Conservation (phyloP, 2,888 invertebrate genomes). For the Suillia variegata region DNA sequence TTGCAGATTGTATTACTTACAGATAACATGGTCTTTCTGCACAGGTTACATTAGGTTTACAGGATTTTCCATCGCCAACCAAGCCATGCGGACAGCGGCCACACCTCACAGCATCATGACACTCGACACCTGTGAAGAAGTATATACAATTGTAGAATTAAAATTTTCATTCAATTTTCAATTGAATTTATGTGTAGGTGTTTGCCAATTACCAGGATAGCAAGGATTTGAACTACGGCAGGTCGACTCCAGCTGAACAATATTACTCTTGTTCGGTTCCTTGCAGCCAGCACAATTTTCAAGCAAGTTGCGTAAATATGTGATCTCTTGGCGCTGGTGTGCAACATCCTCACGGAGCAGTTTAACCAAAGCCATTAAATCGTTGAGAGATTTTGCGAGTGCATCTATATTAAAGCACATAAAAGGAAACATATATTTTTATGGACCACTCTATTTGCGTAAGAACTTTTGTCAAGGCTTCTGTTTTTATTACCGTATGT, state of each 20-base stretch:
- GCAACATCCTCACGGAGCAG: slow-evolving; percentile 73
- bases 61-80: slow-evolving; percentile 76
- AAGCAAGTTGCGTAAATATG: slow-evolving; percentile 71
- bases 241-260: slow-evolving; percentile 52
- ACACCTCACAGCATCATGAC: slow-evolving; percentile 72
- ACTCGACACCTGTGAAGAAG: slow-evolving; percentile 67
- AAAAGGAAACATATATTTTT: too few relatives aligned
- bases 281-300: slow-evolving; percentile 80
- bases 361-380: slow-evolving; percentile 71
- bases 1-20: slow-evolving; percentile 60
- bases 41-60: slow-evolving; percentile 71
- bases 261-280: slow-evolving; percentile 53
- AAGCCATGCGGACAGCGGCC: slow-evolving; percentile 77
- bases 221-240: slow-evolving; percentile 69
- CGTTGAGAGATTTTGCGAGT: slow-evolving; percentile 70
- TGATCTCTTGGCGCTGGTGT: slow-evolving; percentile 72
- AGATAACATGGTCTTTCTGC: slow-evolving; percentile 70
- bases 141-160: too few relatives aligned
- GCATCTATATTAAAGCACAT: slow-evolving; percentile 58
- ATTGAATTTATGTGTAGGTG: too few relatives aligned
- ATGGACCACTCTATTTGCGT: too few relatives aligned
- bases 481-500: slow-evolving; percentile 61
- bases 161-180: too few relatives aligned
- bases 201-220: slow-evolving; percentile 73
- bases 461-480: too few relatives aligned